phyloP scores from a whole-genome alignment of 2,113 vertebrate species.

The Nicator chloris region DNA sequence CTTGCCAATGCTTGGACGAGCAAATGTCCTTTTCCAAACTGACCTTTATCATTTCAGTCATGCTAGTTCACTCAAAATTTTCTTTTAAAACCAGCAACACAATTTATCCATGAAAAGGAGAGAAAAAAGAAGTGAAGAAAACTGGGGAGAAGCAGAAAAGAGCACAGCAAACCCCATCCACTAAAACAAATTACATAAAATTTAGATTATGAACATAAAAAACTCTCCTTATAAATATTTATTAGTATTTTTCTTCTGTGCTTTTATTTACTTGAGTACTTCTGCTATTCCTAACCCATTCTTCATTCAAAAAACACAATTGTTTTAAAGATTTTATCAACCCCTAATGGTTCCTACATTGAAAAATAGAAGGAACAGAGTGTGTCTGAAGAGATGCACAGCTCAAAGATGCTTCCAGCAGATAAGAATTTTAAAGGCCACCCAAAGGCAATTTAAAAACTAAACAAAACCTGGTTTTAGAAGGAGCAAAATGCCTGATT shows the following conservation, averaged over 20 bases:
- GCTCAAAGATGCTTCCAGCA: background rate
- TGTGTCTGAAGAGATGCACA: background rate
- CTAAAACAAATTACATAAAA: background rate
- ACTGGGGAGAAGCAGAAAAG: background rate
- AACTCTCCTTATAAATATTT: constrained; percentile 12
- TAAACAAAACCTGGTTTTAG: background rate
- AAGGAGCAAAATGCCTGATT: background rate
- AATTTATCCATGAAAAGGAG: background rate
- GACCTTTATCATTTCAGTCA: background rate
- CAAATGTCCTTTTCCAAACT: background rate
- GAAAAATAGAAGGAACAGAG: background rate
- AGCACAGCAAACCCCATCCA: background rate
- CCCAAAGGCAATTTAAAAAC: background rate
- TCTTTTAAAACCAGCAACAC: background rate
- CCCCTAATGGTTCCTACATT: background rate
- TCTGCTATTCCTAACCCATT: background rate
- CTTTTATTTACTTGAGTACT: constrained; percentile 3
- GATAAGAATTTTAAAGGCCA: background rate
- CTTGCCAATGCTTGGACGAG: background rate
- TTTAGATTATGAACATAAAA: background rate
- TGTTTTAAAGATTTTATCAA: background rate
- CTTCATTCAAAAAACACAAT: background rate
- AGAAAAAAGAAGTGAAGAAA: background rate
- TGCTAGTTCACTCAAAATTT: background rate
- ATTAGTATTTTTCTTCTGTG: background rate